Conservation (phyloP, 2,797 vertebrate genomes). For the Salarias fasciatus region DNA sequence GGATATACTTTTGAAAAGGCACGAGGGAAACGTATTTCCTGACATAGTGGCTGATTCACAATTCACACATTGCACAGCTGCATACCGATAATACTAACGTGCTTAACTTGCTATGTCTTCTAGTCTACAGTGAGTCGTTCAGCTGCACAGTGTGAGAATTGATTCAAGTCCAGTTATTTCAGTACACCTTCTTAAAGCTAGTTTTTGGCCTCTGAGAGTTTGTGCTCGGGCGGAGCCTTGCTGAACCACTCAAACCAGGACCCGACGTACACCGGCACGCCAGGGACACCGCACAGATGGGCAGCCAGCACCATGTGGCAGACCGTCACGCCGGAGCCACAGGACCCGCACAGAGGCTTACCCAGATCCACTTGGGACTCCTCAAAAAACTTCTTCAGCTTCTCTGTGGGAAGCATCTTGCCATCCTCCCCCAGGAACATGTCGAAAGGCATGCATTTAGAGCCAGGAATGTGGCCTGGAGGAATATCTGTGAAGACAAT, state of each 20-base stretch:
- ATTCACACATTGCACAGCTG: too few species aligned
- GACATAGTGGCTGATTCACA: too few species aligned
- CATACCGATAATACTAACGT: too few species aligned
- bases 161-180: too few species aligned
- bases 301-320: slow-evolving; percentile 88
- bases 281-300: slow-evolving; percentile 84
- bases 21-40: too few species aligned
- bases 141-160: too few species aligned
- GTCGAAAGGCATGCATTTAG: slow-evolving; percentile 88
- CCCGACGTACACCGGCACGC: slow-evolving; percentile 86
- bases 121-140: too few species aligned
- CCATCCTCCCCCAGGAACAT: slow-evolving; percentile 82
- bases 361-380: slow-evolving; percentile 84
- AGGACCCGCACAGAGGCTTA: slow-evolving; percentile 82
- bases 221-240: slow-evolving; percentile 81
- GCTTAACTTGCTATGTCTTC: too few species aligned
- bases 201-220: slow-evolving; percentile 75
- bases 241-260: slow-evolving; percentile 90
- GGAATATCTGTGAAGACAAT: slow-evolving; percentile 29
- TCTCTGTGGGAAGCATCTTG: slow-evolving; percentile 82
- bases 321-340: slow-evolving; percentile 89
- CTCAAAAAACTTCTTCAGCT: slow-evolving; percentile 80
- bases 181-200: too few species aligned
- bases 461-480: slow-evolving; percentile 86
- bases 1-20: too few species aligned